These are phyloP conservation scores for Antedon mediterranea DNA, from an alignment of 53 echinoderm and acorn worm species.

Conservation along the genomic window DNA sequence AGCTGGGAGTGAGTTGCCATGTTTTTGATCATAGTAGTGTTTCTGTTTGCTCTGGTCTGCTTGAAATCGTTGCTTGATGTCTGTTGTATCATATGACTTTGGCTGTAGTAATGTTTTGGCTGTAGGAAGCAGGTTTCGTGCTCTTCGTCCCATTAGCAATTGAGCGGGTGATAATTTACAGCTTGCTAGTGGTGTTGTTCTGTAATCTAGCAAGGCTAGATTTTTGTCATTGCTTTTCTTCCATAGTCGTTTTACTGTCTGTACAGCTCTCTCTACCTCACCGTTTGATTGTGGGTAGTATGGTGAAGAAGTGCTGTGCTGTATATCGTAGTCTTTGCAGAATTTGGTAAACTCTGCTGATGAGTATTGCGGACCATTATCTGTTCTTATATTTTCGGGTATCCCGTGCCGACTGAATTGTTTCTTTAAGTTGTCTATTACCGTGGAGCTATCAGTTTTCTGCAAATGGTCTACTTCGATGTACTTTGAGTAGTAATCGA, in stretches of 20 bases:
- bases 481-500: constrained; percentile 51
- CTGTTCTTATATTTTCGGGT: constrained; percentile 24
- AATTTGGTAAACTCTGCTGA: constrained; percentile 21
- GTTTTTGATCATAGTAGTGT: too few relatives aligned
- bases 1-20: too few relatives aligned
- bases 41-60: too few relatives aligned
- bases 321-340: constrained; percentile 15
- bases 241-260: constrained; percentile 20
- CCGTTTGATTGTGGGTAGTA: constrained; percentile 37
- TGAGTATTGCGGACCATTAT: constrained; percentile 28
- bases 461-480: constrained; percentile 26
- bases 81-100: too few relatives aligned
- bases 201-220: constrained; percentile 28
- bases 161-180: too few relatives aligned
- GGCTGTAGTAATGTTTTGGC: too few relatives aligned
- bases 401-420: constrained; percentile 33
- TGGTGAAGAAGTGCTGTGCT: constrained; percentile 39
- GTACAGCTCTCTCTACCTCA: constrained; percentile 25
- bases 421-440: constrained; percentile 14
- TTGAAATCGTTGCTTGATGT: too few relatives aligned
- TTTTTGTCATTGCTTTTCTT: constrained; percentile 38
- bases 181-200: too few relatives aligned
- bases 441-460: constrained; percentile 10
- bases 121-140: too few relatives aligned
- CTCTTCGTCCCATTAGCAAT: too few relatives aligned